Conservation (phyloP, 2,888 invertebrate genomes). For the Temnothorax unifasciatus region DNA sequence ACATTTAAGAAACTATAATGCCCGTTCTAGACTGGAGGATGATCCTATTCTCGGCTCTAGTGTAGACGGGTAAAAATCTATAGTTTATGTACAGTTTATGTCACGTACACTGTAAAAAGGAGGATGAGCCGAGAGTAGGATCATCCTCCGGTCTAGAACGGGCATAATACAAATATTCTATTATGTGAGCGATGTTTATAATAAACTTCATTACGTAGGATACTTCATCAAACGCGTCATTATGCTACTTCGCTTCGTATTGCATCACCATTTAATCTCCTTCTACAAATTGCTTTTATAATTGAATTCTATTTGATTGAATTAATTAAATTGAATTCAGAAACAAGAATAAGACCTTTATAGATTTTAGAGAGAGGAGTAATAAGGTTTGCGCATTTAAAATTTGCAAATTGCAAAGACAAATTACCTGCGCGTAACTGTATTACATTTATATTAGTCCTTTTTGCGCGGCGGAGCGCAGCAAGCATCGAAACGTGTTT, state of each 20-base stretch:
- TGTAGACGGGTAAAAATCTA: too few species aligned
- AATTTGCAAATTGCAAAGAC: slow-evolving; percentile 14
- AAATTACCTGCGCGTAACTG: slow-evolving; percentile 28
- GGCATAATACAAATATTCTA: not conserved
- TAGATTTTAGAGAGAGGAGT: not conserved
- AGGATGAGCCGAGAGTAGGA: too few species aligned
- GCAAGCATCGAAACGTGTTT: slow-evolving; percentile 35
- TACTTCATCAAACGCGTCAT: slow-evolving; percentile 8
- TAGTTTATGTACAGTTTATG: too few species aligned
- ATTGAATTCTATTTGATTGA: slow-evolving; percentile 19
- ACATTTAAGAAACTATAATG: slow-evolving; percentile 20
- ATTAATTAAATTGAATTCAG: slow-evolving; percentile 33
- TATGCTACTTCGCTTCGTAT: not conserved
- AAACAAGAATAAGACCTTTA: slow-evolving; percentile 2
- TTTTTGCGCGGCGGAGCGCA: not conserved
- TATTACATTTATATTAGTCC: not conserved
- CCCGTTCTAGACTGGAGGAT: too few species aligned
- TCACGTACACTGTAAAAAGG: too few species aligned
- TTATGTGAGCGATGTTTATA: not conserved
- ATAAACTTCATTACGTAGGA: slow-evolving; percentile 1
- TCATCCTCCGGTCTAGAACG: too few species aligned
- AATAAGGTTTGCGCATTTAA: not conserved
- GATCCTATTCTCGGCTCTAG: too few species aligned
- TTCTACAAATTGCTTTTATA: slow-evolving; percentile 8
- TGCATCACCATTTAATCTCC: not conserved